Conservation (phyloP, 2,113 vertebrate species). For the Podarcis raffonei region DNA sequence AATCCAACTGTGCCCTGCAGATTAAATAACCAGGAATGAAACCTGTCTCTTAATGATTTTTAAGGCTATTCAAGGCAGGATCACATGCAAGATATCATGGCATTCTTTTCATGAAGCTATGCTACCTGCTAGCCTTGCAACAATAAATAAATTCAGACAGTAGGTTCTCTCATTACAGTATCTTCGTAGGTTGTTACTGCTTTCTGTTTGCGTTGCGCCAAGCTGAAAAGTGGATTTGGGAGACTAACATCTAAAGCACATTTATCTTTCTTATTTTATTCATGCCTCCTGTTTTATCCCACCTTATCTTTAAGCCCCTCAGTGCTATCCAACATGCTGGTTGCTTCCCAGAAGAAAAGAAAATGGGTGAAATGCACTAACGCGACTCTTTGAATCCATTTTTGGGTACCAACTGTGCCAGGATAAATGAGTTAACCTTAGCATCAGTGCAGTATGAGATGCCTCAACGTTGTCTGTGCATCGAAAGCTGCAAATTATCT, state of each 20-base stretch:
- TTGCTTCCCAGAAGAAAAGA: constrained; percentile 33
- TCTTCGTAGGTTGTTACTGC: constrained; percentile 20
- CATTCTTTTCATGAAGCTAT: not conserved
- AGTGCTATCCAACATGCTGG: constrained; percentile 24
- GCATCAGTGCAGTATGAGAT: constrained; percentile 10
- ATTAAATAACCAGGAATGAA: constrained; percentile 32
- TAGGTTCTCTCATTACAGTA: not conserved
- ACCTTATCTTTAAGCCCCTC: constrained; percentile 47
- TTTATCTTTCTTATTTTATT: constrained; percentile 50
- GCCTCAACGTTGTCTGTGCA: constrained; percentile 45
- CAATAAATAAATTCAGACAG: constrained; percentile 35
- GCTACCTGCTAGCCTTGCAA: constrained; percentile 16
- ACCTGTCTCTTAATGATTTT: constrained; percentile 8
- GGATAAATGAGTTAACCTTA: constrained; percentile 61
- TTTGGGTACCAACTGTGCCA: constrained; percentile 48
- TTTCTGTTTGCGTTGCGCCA: constrained; percentile 47
- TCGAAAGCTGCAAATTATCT: constrained; percentile 61
- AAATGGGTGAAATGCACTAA: constrained; percentile 33
- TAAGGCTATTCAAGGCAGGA: constrained; percentile 33
- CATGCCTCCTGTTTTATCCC: constrained; percentile 44
- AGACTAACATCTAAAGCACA: constrained; percentile 29
- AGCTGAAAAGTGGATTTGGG: constrained; percentile 29
- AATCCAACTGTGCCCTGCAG: not conserved
- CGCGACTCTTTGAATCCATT: constrained; percentile 50
- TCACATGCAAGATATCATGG: not conserved